Conservation (phyloP, 2,888 invertebrate species). For the Eurois occulta region DNA sequence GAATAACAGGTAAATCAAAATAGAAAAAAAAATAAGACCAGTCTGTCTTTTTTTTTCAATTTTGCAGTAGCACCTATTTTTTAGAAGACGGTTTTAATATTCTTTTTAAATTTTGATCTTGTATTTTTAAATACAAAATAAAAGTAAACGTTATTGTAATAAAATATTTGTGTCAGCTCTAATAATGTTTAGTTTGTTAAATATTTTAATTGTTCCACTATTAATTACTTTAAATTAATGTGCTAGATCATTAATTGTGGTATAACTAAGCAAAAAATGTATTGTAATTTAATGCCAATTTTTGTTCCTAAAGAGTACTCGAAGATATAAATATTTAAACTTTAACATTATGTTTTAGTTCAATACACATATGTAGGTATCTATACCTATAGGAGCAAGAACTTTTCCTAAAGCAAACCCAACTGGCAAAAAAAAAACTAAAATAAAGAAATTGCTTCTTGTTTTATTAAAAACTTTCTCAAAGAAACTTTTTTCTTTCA, state of each 20-base stretch:
- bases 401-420: slow-evolving; percentile 7
- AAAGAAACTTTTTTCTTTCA: slow-evolving; percentile 28
- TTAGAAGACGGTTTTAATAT: too few species aligned
- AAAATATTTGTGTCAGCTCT: background rate
- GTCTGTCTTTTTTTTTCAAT: too few species aligned
- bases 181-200: background rate
- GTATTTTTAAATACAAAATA: background rate
- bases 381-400: background rate
- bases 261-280: background rate
- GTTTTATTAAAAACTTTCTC: slow-evolving; percentile 56
- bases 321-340: background rate
- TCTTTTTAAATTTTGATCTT: background rate
- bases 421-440: slow-evolving; percentile 20
- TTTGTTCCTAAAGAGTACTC: background rate
- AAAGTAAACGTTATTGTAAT: background rate
- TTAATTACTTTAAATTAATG: background rate
- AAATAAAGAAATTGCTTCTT: slow-evolving; percentile 47
- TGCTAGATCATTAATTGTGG: background rate
- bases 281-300: background rate
- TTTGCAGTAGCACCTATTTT: slow-evolving; percentile 24
- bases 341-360: background rate
- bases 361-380: background rate
- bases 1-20: too few species aligned
- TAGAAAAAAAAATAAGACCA: too few species aligned
- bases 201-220: background rate